A percentile compares a stretch with the other conserved stretches of the same genome.
Conservation (phyloP, 2,797 vertebrate genomes). For the Mionectes olivaceus region DNA sequence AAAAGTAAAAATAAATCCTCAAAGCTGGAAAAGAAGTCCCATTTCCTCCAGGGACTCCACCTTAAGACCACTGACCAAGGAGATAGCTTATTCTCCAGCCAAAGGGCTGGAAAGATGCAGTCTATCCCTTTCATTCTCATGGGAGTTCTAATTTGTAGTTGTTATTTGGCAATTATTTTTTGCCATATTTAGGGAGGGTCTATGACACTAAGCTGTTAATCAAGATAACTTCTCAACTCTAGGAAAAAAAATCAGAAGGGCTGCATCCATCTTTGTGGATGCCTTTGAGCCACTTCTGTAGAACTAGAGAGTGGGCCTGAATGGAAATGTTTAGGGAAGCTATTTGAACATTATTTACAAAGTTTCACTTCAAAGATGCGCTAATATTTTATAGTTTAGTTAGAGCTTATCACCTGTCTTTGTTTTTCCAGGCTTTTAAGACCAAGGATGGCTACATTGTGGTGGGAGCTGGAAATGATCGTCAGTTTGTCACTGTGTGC, state of each 20-base stretch:
- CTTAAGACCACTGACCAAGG: neutral
- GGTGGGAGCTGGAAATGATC: conserved; percentile 90
- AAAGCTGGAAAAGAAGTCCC: neutral
- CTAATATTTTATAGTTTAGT: neutral
- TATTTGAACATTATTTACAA: neutral
- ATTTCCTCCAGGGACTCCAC: neutral
- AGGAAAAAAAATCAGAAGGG: neutral
- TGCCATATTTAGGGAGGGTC: neutral
- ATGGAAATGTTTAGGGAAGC: neutral
- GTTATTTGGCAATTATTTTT: neutral
- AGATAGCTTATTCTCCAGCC: neutral
- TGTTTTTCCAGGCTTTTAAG: conserved; percentile 87
- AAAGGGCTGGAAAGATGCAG: neutral
- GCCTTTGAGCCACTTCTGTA: neutral
- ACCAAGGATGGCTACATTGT: conserved; percentile 90
- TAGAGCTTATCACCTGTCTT: neutral
- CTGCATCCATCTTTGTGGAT: neutral
- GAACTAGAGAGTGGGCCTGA: neutral
- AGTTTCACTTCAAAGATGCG: neutral
- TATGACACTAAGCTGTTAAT: neutral
- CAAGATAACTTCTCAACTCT: neutral
- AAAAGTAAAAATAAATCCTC: neutral
- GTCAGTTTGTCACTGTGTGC: conserved; percentile 89
- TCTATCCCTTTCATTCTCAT: neutral
- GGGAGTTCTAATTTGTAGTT: neutral